Conservation (phyloP, 1,140 invertebrate species). For the Brachionus angularis region DNA sequence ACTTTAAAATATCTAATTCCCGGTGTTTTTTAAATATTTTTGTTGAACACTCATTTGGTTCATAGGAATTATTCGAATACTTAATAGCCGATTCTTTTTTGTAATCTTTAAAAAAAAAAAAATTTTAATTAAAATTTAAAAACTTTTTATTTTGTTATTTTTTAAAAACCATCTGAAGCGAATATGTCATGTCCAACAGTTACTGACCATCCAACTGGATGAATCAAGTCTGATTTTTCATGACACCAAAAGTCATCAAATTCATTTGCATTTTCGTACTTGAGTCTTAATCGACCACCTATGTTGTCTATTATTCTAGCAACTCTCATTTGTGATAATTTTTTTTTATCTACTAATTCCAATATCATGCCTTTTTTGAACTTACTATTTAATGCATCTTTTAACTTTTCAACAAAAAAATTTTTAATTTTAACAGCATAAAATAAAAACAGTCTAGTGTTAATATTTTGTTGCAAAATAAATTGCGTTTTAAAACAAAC, state of each 20-base stretch:
- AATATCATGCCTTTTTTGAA: slow-evolving; percentile 70
- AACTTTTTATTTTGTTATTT: background rate
- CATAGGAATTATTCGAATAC: background rate
- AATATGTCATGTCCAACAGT: slow-evolving; percentile 75
- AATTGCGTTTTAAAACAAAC: no score
- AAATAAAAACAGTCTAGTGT: no score
- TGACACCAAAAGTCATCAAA: slow-evolving; percentile 82
- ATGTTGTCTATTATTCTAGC: slow-evolving; percentile 82
- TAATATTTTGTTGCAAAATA: no score
- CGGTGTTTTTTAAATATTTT: slow-evolving; percentile 47
- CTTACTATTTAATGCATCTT: slow-evolving; percentile 49
- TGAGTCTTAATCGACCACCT: slow-evolving; percentile 80
- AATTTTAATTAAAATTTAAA: background rate
- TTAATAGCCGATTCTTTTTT: slow-evolving; percentile 2
- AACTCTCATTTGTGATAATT: slow-evolving; percentile 82
- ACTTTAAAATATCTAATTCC: slow-evolving; percentile 49
- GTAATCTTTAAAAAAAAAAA: slow-evolving; percentile 10
- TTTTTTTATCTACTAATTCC: slow-evolving; percentile 91
- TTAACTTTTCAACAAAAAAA: slow-evolving; percentile 53
- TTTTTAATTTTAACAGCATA: slow-evolving; percentile 46
- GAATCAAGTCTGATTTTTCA: slow-evolving; percentile 84
- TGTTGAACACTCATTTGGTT: background rate
- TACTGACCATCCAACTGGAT: slow-evolving; percentile 87
- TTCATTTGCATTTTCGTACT: slow-evolving; percentile 74
- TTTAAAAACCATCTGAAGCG: slow-evolving; percentile 67